Base-by-base conservation (phyloP, 2,113 vertebrate species). In the Brevimyrus niger region DNA sequence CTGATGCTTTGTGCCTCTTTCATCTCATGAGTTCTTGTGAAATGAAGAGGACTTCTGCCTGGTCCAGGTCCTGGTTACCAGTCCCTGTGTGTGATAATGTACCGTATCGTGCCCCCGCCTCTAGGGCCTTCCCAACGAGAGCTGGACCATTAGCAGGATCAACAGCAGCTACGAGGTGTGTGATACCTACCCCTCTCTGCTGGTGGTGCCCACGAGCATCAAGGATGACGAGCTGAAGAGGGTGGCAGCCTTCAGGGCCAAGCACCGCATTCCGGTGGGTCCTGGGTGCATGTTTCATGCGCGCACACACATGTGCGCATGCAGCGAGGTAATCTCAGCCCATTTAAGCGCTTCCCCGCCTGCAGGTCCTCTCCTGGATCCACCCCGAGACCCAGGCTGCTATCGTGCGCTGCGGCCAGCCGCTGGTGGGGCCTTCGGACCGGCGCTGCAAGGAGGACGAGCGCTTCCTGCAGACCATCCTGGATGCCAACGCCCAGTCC, bases 401-500 rank as follows among this genome's bases (percentile, higher is more conserved):
- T 0, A 97, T 99, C 51, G 96, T 97, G 1, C 96, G 98, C 15
- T 97, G 98, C 94, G 97, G 98, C 93, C 98, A 99, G 93, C 98
- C 98, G 0, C 92, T 97, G 1, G 97, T 99, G 1, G 98, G 98
- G 35, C 97, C 97, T 0, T 96, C 94, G 17, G 98, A 99, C 93
- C 98, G 97, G 2, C 97, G 97, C 86, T 98, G 98, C 91, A 99
- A 98, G 94, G 98, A 99, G 89, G 98, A 99, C n/a, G 98, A 99
- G 80, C 97, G 96, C 88, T 97, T 97, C 83, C 94, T 99, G 89
- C 98, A 99, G 84, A 96, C 97, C 35, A 97, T 99, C 92, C 98
- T 99, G 97, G 98, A 99, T 42, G 98, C 98, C 91, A 99, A 99
- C 1, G 98, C 98, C 48, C 98, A 99, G 92, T 98, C 98, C 17